These are phyloP conservation scores for Agrypnia vestita DNA, from an alignment of 1,140 invertebrate genomes.

Conservation along the genomic window DNA sequence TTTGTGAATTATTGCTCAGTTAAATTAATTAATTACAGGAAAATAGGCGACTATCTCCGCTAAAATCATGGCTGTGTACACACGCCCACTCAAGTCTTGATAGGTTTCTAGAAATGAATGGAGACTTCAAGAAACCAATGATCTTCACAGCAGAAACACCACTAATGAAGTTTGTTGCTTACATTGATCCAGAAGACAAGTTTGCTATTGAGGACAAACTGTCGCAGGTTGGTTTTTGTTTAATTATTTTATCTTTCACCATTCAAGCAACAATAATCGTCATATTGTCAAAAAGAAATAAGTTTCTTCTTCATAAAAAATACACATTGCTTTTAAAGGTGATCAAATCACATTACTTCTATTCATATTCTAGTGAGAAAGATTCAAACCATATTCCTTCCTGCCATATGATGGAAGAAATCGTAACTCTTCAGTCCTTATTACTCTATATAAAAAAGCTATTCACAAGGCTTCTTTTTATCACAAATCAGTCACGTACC, in stretches of 20 bases:
- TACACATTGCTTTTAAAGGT: no score
- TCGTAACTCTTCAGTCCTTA: no score
- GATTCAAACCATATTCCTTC: no score
- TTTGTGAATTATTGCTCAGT: no score
- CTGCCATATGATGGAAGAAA: no score
- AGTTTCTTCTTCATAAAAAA: no score
- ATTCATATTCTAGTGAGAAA: no score
- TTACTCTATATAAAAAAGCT: not conserved
- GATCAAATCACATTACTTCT: no score
- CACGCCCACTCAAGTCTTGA: conserved; percentile 88
- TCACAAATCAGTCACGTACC: not conserved
- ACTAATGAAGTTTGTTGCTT: conserved; percentile 90
- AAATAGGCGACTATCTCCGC: conserved; percentile 87
- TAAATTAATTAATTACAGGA: conserved; percentile 69
- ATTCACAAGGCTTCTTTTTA: not conserved
- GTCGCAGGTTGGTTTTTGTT: conserved; percentile 80
- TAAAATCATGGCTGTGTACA: conserved; percentile 92
- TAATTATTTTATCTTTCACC: not conserved
- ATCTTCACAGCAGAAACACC: conserved; percentile 91
- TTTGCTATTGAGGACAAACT: conserved; percentile 93
- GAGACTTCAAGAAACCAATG: conserved; percentile 83
- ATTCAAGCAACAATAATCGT: no score
- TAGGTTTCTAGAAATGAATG: conserved; percentile 86
- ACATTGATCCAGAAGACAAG: conserved; percentile 94
- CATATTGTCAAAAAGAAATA: no score